Evolutionary conservation across 2,888 invertebrate genomes (phyloP).

Genomic region (Chydorus sphaericus): DNA sequence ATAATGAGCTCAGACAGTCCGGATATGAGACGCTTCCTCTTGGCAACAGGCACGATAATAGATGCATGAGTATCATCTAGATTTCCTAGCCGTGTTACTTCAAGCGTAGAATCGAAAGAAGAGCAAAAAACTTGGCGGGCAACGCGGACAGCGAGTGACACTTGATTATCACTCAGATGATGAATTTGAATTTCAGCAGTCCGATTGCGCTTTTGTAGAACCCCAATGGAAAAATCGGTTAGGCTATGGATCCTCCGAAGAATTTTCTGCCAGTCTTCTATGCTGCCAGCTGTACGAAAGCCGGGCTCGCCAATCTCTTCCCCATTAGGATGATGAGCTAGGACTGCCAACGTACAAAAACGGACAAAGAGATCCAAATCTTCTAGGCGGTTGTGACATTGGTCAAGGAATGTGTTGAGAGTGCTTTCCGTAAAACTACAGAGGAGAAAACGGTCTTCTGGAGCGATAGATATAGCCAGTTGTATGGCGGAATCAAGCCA

Average conservation of each 20-base stretch:
- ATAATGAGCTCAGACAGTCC: background rate
- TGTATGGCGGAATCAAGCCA: background rate
- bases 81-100: background rate
- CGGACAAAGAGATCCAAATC: background rate
- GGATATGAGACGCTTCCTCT: background rate
- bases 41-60: background rate
- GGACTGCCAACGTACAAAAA: background rate
- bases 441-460: background rate
- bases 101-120: background rate
- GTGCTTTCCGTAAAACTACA: conserved; percentile 1
- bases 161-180: background rate
- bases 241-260: background rate
- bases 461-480: background rate
- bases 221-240: background rate
- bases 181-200: background rate
- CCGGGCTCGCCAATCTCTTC: background rate
- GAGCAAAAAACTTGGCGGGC: background rate
- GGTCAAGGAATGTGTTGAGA: background rate
- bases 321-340: conserved; percentile 5
- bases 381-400: background rate
- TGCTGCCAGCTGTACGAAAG: background rate
- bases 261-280: background rate
- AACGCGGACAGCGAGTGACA: background rate
- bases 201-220: background rate
- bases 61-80: background rate